Evolutionary conservation across 1,140 invertebrate genomes (phyloP).

Genomic region (Macrobrachium nipponense): DNA sequence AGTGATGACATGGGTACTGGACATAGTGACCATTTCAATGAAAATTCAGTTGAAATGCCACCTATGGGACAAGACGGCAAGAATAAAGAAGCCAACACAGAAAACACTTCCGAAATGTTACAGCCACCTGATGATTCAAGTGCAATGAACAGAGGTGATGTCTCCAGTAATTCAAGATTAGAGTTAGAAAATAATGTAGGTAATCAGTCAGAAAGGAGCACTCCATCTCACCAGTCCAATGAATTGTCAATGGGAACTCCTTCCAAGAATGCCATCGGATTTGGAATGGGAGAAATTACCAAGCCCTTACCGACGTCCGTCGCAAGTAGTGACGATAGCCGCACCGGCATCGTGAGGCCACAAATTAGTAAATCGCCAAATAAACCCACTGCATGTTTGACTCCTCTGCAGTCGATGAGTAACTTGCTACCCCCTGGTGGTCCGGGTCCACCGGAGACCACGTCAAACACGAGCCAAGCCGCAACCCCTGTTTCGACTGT

Average conservation of each 20-base stretch:
- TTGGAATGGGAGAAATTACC: constrained; percentile 35
- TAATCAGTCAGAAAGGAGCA: neutral
- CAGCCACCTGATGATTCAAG: too few relatives aligned
- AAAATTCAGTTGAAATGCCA: too few relatives aligned
- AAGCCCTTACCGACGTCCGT: constrained; percentile 15
- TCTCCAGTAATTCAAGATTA: too few relatives aligned
- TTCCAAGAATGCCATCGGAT: constrained; percentile 36
- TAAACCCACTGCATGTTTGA: constrained; percentile 32
- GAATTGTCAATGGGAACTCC: constrained; percentile 28
- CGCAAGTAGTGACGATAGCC: neutral
- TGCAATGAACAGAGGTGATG: too few relatives aligned
- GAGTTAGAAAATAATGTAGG: neutral
- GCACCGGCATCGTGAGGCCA: constrained; percentile 45
- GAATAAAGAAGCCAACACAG: too few relatives aligned
- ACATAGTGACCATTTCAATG: too few relatives aligned
- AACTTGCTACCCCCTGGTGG: constrained; percentile 36
- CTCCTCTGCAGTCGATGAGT: constrained; percentile 43
- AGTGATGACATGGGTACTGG: neutral
- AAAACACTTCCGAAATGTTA: too few relatives aligned
- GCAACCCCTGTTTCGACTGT: neutral
- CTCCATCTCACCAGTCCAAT: constrained; percentile 15
- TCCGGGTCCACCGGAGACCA: constrained; percentile 14
- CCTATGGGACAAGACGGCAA: too few relatives aligned
- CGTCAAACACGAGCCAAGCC: neutral
- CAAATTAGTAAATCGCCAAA: constrained; percentile 29